Conservation (phyloP, 2,888 invertebrate species). For the Caenorhabditis wallacei region DNA sequence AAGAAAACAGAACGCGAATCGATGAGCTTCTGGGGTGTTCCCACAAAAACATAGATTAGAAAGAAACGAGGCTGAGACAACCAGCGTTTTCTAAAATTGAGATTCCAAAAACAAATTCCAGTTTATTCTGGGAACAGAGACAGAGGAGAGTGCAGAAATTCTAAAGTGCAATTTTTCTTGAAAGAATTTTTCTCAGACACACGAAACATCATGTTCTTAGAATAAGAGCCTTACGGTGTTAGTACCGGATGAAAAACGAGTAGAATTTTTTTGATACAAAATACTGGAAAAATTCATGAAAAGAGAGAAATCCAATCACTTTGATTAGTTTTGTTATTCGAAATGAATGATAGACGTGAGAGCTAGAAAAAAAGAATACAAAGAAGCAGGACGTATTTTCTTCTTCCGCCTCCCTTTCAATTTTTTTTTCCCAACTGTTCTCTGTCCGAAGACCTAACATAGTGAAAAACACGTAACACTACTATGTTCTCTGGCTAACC, state of each 20-base stretch:
- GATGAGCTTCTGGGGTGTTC: constrained; percentile 31
- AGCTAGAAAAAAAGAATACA: constrained; percentile 1
- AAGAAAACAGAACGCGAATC: constrained; percentile 7
- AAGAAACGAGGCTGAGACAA: constrained; percentile 9
- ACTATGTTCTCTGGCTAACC: constrained; percentile 55
- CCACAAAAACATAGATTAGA: constrained; percentile 26
- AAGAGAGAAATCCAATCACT: no score
- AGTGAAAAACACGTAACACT: constrained; percentile 54
- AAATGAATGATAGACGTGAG: no score
- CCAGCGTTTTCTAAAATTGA: constrained; percentile 40
- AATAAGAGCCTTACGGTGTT: no score
- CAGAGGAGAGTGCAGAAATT: neutral
- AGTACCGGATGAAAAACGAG: no score
- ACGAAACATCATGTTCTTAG: no score
- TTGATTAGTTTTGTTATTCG: no score
- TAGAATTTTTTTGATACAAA: no score
- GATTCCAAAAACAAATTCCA: neutral
- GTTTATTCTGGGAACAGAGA: constrained; percentile 8
- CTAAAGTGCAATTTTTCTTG: neutral
- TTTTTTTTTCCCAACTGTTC: constrained; percentile 31
- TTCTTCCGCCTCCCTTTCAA: constrained; percentile 6
- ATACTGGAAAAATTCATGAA: no score
- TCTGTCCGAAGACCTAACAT: constrained; percentile 28
- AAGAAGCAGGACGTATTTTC: constrained; percentile 3
- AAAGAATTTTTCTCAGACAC: no score